Evolutionary conservation across 2,888 invertebrate genomes (phyloP), one percentile per base, ranked within the genome.

Genomic region (Hemicrepidius hirtus): DNA sequence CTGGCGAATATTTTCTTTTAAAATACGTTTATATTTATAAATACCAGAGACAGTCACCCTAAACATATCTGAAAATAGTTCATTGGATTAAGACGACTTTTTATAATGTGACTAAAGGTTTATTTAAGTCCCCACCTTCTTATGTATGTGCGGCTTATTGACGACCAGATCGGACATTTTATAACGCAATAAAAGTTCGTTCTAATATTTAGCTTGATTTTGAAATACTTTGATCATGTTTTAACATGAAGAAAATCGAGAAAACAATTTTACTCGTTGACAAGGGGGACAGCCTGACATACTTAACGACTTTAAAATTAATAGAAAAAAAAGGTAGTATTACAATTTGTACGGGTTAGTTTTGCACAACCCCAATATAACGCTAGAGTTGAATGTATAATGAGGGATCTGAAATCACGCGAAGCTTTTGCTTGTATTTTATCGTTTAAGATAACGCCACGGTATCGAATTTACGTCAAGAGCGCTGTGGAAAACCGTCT

Each of bases 391-490:
- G 76, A 77, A 76, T 77, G 72, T 74, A 77, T 76, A 77, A 75
- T 75, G 67, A 75, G 72, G 67, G 69, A 68, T 68, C 73, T 71
- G 67, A 71, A 76, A 77, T 77, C 77, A 77, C 77, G 77, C 77
- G 77, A 77, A 74, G 71, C 75, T 72, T 76, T 76, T 74, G 74
- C 75, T 77, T 75, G 76, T 77, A 75, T 76, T 77, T 77, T 77
- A 77, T 77, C 77, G 76, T 73, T 74, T 67, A 67, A 75, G 77
- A 77, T 77, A 77, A 77, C 77, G 76, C 75, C 76, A 70, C 70
- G 67, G 76, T 77, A 78, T 77, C 76, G 77, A 77, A 76, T 78
- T 76, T 78, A 74, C 75, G 76, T 78, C 78, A 78, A 77, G 76
- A 75, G 71, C 69, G 68, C 66, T 63, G 71, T 67, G 72, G 72